Evolutionary conservation across 2,797 vertebrate genomes (phyloP).

Genomic region (Lepus oiostolus): DNA sequence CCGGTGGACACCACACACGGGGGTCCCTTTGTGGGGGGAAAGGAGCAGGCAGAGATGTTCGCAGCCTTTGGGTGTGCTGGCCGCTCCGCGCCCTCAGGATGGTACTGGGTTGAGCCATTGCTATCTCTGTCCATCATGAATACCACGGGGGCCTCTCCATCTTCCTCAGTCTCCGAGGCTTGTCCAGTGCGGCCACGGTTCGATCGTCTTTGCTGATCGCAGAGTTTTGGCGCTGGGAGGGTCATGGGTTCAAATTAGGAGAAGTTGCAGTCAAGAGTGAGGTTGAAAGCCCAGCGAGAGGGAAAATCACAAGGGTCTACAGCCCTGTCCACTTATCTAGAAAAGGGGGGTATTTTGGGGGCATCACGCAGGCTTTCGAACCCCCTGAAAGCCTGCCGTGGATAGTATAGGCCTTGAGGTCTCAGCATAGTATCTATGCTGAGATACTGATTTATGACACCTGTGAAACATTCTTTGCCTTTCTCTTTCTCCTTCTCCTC

Average conservation of each 20-base stretch:
- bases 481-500: background rate
- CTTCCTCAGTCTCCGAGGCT: background rate
- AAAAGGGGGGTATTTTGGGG: background rate
- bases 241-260: background rate
- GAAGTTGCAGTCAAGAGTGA: background rate
- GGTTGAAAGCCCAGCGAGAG: background rate
- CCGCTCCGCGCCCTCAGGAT: background rate
- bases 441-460: background rate
- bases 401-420: background rate
- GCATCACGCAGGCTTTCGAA: background rate
- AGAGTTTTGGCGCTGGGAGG: background rate
- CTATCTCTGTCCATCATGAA: background rate
- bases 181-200: too few species aligned
- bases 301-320: background rate
- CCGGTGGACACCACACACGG: too few species aligned
- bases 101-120: background rate
- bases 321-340: background rate
- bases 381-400: background rate
- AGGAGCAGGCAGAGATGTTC: background rate
- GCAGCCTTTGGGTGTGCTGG: background rate
- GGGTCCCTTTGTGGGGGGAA: background rate
- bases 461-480: background rate
- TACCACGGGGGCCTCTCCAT: background rate
- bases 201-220: background rate
- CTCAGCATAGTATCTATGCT: background rate